Conservation (phyloP, 2,888 invertebrate species). For the Sphaerophoria rueppellii region DNA sequence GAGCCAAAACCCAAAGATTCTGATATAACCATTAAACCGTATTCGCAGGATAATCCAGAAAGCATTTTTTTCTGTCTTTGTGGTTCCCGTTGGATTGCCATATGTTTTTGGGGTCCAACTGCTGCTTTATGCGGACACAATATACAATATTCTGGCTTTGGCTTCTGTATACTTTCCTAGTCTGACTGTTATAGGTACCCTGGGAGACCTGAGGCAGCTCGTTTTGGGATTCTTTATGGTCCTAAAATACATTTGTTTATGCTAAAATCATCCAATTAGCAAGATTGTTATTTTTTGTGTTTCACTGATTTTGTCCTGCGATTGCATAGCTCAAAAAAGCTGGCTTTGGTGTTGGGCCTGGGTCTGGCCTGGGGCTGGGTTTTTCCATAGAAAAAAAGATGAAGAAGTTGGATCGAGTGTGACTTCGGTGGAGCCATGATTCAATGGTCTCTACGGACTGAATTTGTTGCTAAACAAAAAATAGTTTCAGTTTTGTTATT, state of each 20-base stretch:
- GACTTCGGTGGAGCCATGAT: conserved; percentile 69
- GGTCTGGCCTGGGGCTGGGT: conserved; percentile 1
- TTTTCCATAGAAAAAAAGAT: conserved; percentile 15
- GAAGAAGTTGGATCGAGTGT: conserved; percentile 45
- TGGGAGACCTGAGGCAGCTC: conserved; percentile 35
- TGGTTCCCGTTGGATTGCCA: conserved; percentile 34
- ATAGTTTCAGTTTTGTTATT: conserved; percentile 66
- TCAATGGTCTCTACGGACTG: conserved; percentile 67
- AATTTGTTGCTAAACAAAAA: conserved; percentile 48
- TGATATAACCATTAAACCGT: conserved; percentile 68
- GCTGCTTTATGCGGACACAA: no score
- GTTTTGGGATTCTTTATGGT: conserved; percentile 73
- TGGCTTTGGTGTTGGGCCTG: not conserved
- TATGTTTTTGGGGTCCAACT: conserved; percentile 40
- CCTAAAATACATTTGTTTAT: conserved; percentile 82
- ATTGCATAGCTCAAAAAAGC: conserved; percentile 74
- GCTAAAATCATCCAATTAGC: conserved; percentile 83
- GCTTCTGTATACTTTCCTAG: conserved; percentile 52
- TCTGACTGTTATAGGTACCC: conserved; percentile 30
- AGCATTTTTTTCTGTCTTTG: conserved; percentile 35
- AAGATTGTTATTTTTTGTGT: conserved; percentile 82
- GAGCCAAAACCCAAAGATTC: conserved; percentile 24
- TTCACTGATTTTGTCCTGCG: conserved; percentile 77
- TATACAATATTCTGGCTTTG: conserved; percentile 26
- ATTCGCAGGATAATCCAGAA: conserved; percentile 56